Base-by-base conservation (phyloP, 2,113 vertebrate species). In the Montifringilla adamsi region DNA sequence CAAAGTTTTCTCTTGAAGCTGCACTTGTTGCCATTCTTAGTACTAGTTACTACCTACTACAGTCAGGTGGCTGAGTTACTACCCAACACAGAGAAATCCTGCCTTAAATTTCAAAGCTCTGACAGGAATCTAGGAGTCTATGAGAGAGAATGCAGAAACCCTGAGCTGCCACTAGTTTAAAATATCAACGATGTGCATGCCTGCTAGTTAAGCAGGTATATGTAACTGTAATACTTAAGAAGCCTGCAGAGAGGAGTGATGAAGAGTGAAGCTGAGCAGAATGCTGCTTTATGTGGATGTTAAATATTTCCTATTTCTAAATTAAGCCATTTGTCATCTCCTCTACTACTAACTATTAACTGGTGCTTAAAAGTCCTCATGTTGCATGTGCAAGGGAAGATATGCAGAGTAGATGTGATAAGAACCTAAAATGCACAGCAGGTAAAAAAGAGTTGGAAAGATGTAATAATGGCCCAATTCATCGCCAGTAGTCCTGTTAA, bases 291-390 rank as follows among this genome's bases (percentile, higher is more conserved):
- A 15, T 66, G 41, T 76, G 15, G n/a, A 46, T 95, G 35, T 37
- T 76, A 83, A 92, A 35, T 83, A 69, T 83, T 93, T 94, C 55
- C 62, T 62, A 5, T 90, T 88, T 90, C 79, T 95, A 89, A 93
- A 73, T 85, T 83, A 77, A 86, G 27, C 53, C 73, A 60, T 78
- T 44, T 68, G 23, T 58, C 55, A 83, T 86, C 90, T 95, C 68
- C 70, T 93, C 64, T 78, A 35, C 50, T 74, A 27, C 15, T 92
- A 77, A 59, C 41, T 74, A 53, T 66, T 83, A 80, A 90, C 43
- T 94, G 73, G 13, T 94, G 30, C 69, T 96, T 90, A 27, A 16
- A 89, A 88, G 33, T 58, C 41, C 62, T 84, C 47, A 15, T 73
- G 37, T 27, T 84, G 68, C 7, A 41, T 37, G 37, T 59, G 80